A percentile compares a stretch with the other conserved stretches of the same genome.
Evolutionary conservation across 1,140 invertebrate species (phyloP).

Genomic region (Idris sp.): DNA sequence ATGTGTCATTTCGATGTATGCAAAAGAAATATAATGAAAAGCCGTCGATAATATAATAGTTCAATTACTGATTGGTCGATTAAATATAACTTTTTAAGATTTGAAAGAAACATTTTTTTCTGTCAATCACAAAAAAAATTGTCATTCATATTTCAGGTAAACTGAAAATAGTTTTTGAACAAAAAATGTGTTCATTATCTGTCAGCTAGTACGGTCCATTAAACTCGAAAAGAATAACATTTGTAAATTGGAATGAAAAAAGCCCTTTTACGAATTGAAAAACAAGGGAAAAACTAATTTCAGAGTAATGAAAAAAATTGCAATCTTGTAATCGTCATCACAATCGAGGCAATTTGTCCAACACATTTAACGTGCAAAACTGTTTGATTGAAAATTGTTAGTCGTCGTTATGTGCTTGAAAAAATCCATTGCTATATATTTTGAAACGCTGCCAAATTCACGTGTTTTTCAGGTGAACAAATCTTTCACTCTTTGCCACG

Average conservation of each 20-base stretch:
- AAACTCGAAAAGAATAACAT: no score
- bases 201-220: no score
- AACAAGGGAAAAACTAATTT: no score
- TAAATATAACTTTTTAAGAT: constrained; percentile 3
- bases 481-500: constrained; percentile 16
- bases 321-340: not conserved
- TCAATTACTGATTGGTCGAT: not conserved
- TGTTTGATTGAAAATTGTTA: constrained; percentile 26
- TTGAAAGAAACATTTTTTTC: no score
- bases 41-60: not conserved
- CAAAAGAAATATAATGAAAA: no score
- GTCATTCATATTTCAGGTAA: no score
- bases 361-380: constrained; percentile 16
- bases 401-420: constrained; percentile 20
- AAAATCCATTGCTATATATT: constrained; percentile 39
- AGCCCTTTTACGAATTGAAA: no score
- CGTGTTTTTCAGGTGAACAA: constrained; percentile 44
- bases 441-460: constrained; percentile 40
- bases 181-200: no score
- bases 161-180: no score
- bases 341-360: constrained; percentile 8
- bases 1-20: not conserved
- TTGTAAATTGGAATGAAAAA: no score
- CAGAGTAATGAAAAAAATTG: no score
- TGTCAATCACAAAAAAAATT: no score